These are phyloP conservation scores for Malacoctenus gilli DNA, from an alignment of 2,797 vertebrate species.

Conservation along the genomic window DNA sequence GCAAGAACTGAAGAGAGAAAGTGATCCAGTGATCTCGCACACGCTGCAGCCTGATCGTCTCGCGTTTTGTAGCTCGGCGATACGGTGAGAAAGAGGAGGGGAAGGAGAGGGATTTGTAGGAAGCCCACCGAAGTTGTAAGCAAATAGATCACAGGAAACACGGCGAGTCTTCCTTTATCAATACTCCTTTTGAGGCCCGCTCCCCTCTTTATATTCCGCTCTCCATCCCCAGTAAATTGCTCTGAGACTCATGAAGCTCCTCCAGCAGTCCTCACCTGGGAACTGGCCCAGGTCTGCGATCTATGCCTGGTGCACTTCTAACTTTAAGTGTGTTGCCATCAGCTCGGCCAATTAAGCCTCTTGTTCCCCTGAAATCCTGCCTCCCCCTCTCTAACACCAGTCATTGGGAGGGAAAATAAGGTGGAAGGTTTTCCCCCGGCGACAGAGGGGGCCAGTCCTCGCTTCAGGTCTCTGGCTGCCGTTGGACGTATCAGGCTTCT, in stretches of 20 bases:
- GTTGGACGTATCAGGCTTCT: constrained; percentile 41
- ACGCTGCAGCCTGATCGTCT: constrained; percentile 70
- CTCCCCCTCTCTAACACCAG: constrained; percentile 54
- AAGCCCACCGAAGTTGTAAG: constrained; percentile 25
- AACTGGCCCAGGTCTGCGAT: constrained; percentile 73
- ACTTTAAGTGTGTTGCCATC: constrained; percentile 77
- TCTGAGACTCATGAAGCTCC: constrained; percentile 80
- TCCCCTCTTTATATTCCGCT: constrained; percentile 62
- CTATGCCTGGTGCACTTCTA: constrained; percentile 77
- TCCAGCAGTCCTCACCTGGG: constrained; percentile 78
- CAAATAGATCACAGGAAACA: constrained; percentile 72
- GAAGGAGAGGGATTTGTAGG: constrained; percentile 22
- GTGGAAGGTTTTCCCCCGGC: constrained; percentile 48
- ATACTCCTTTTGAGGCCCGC: constrained; percentile 1
- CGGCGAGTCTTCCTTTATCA: constrained; percentile 61
- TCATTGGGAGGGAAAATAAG: constrained; percentile 75
- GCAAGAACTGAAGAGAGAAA: neutral
- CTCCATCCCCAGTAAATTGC: constrained; percentile 81
- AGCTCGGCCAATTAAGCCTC: constrained; percentile 81
- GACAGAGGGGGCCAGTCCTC: constrained; percentile 25
- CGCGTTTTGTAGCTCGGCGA: constrained; percentile 35
- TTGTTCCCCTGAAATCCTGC: constrained; percentile 63
- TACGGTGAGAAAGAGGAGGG: constrained; percentile 15
- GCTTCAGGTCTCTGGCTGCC: constrained; percentile 31
- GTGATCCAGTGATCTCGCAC: constrained; percentile 24